These are phyloP conservation scores for Malaclemys terrapin DNA, from an alignment of 2,113 vertebrate species.

Conservation along the genomic window DNA sequence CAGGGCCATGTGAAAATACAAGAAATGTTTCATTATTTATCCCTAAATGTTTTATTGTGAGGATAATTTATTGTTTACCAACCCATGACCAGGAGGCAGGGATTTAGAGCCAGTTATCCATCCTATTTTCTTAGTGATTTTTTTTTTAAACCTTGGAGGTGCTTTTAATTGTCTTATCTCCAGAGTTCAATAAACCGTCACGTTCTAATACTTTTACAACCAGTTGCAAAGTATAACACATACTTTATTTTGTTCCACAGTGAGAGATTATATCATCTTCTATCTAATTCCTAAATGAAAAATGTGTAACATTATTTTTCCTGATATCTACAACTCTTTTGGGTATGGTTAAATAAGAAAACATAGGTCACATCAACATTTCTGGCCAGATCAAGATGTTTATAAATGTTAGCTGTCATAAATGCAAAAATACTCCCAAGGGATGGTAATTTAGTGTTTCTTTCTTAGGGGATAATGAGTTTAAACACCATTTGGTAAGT, in stretches of 20 bases:
- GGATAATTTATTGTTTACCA: not conserved
- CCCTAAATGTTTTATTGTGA: not conserved
- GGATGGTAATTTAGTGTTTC: constrained; percentile 46
- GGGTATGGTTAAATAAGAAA: constrained; percentile 20
- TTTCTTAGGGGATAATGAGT: constrained; percentile 47
- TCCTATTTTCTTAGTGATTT: not conserved
- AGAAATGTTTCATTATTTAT: not conserved
- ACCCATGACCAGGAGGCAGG: not conserved
- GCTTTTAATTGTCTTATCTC: constrained; percentile 49
- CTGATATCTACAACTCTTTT: constrained; percentile 29
- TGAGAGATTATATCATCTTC: not conserved
- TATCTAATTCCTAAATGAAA: constrained; percentile 30
- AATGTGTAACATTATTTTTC: constrained; percentile 43
- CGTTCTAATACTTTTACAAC: not conserved
- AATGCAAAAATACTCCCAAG: constrained; percentile 44
- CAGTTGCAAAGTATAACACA: not conserved
- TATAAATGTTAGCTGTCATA: constrained; percentile 37
- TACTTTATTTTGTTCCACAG: constrained; percentile 17
- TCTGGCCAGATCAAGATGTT: constrained; percentile 16
- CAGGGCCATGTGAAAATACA: not conserved
- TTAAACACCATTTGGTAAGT: constrained; percentile 62
- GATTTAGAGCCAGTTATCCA: not conserved
- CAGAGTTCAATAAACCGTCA: constrained; percentile 36
- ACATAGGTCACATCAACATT: not conserved
- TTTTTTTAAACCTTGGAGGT: constrained; percentile 25